Conservation (phyloP, 2,888 invertebrate genomes). For the Kryphioiulus occultus region DNA sequence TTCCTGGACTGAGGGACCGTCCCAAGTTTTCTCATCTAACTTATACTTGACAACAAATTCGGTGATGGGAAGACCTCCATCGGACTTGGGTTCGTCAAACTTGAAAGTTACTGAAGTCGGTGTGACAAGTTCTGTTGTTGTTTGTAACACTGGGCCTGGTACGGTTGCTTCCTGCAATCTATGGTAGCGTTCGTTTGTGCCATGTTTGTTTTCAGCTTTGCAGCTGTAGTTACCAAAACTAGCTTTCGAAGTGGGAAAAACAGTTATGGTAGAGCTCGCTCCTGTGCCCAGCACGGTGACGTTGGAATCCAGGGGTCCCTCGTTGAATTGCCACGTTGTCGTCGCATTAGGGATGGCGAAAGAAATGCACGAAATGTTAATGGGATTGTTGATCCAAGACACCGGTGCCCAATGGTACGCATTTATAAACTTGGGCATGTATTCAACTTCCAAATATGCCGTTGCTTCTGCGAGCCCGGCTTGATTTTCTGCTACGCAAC, state of each 20-base stretch:
- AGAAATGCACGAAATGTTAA: constrained; percentile 84
- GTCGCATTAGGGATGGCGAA: constrained; percentile 89
- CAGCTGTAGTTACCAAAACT: constrained; percentile 82
- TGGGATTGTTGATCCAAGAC: constrained; percentile 78
- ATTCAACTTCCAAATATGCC: constrained; percentile 55
- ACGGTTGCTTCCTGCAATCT: constrained; percentile 76
- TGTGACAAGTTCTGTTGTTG: constrained; percentile 60
- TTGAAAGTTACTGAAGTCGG: constrained; percentile 85
- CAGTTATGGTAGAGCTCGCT: constrained; percentile 72
- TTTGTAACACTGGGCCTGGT: constrained; percentile 74
- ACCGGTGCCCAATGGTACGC: too few relatives aligned
- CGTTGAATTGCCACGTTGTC: constrained; percentile 73
- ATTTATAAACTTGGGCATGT: too few relatives aligned
- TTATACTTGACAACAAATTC: constrained; percentile 77
- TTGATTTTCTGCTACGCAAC: constrained; percentile 79
- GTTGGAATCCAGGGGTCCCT: constrained; percentile 64
- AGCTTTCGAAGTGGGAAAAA: constrained; percentile 72
- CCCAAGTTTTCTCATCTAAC: constrained; percentile 56
- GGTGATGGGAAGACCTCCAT: constrained; percentile 77
- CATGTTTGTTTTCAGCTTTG: constrained; percentile 79
- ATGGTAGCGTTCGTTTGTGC: constrained; percentile 73
- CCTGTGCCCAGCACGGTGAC: constrained; percentile 73
- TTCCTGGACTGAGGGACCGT: constrained; percentile 59
- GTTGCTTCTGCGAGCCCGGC: constrained; percentile 55
- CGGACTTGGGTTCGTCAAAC: constrained; percentile 76